Evolutionary conservation across 2,888 invertebrate species (phyloP).

Genomic region (Chrysina gloriosa): DNA sequence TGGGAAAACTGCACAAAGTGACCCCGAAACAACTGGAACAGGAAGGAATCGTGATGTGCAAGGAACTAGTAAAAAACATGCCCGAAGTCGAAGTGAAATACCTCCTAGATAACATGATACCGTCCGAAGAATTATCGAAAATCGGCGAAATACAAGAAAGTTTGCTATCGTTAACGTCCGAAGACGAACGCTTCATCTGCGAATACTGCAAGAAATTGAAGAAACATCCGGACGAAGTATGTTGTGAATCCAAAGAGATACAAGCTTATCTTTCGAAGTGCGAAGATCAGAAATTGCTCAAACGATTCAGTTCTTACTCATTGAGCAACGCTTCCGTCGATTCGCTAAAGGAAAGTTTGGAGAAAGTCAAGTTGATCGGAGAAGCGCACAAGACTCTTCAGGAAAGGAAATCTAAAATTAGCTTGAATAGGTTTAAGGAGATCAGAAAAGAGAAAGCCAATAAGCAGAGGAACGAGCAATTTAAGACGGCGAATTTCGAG

Average conservation of each 20-base stretch:
- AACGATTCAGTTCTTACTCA: conserved; percentile 37
- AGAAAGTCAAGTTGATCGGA: conserved; percentile 32
- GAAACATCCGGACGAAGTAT: conserved; percentile 20
- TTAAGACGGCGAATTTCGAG: conserved; percentile 21
- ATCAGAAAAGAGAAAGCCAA: conserved; percentile 8
- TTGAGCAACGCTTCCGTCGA: conserved; percentile 1
- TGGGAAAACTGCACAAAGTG: conserved; percentile 16
- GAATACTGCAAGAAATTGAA: conserved; percentile 31
- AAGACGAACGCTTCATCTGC: conserved; percentile 10
- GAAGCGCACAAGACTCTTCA: conserved; percentile 32
- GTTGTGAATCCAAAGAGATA: conserved; percentile 39
- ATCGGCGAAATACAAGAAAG: conserved; percentile 30
- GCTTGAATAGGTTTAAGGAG: conserved; percentile 13
- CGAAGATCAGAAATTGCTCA: conserved; percentile 35
- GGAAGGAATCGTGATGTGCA: conserved; percentile 29
- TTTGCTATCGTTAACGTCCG: not conserved
- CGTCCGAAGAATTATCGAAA: conserved; percentile 14
- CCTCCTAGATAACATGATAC: conserved; percentile 38
- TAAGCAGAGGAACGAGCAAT: conserved; percentile 19
- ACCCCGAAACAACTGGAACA: conserved; percentile 29
- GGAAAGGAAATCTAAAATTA: conserved; percentile 35
- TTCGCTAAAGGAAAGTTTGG: conserved; percentile 17
- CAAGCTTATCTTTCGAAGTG: conserved; percentile 35
- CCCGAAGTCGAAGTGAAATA: conserved; percentile 31
- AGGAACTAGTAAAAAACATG: conserved; percentile 13